Evolutionary conservation across 2,888 invertebrate genomes (phyloP), one percentile per base, ranked within the genome.

Genomic region (Exocentrus adspersus): DNA sequence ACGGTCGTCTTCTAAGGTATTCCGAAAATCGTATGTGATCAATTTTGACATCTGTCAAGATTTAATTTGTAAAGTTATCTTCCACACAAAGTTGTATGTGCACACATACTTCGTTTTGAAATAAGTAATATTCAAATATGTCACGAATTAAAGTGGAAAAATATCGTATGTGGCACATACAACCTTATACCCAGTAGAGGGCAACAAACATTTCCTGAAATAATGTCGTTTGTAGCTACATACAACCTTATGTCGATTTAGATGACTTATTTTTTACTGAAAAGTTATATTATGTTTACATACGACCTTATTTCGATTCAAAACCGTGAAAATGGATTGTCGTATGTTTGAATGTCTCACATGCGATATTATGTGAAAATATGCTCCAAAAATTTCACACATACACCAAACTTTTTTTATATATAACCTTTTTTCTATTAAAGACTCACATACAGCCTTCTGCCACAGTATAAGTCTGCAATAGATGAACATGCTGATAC

Each of bases 1-100:
- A n/a, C n/a, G n/a, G n/a, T 21, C 54, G 43, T 54, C 14, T 54
- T 14, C 54, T 12, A 32, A 32, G n/a, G n/a, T 5, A 10, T n/a
- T 10, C 32, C 32, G n/a, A 32, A 32, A 7, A n/a, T 32, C 32
- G 32, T 32, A 32, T 10, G 10, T 32, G n/a, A 32, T n/a, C 6
- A n/a, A 7, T 32, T 32, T 5, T 10, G 6, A n/a, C 32, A 10
- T 32, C n/a, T 10, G 32, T 10, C 32, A 2, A 7, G 10, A 7
- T 10, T 2, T 10, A 32, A 7, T n/a, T 10, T 2, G n/a, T n/a
- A 10, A 32, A 32, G n/a, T 32, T 32, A 32, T 7, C n/a, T n/a
- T 10, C 9, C 10, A 32, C 2, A 32, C n/a, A 32, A 32, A 32
- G 9, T 32, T n/a, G 32, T 32, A 32, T 10, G 32, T 32, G 32